Percentiles rank a stretch among this genome's conserved stretches.
These are phyloP conservation scores for Patella depressa DNA, from an alignment of 2,888 invertebrate species.

Conservation along the genomic window DNA sequence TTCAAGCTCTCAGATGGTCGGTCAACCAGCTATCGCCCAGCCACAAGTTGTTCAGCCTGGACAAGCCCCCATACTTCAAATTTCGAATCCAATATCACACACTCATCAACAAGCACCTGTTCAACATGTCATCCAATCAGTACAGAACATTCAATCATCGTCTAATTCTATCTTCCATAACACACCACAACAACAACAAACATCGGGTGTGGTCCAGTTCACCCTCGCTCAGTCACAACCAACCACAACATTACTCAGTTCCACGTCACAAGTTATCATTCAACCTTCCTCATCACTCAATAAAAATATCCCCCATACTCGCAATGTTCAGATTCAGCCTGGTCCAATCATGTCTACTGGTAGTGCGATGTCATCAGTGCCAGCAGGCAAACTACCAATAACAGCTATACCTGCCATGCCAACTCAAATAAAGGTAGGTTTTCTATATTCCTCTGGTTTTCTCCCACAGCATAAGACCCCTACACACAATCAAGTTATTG, in stretches of 20 bases:
- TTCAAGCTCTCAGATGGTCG: conserved; percentile 25
- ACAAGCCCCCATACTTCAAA: conserved; percentile 21
- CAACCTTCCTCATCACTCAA: conserved; percentile 11
- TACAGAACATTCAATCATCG: not conserved
- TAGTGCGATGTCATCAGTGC: conserved; percentile 1
- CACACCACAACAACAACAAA: conserved; percentile 21
- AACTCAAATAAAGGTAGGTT: conserved; percentile 55
- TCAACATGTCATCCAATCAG: conserved; percentile 14
- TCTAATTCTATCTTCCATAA: conserved; percentile 11
- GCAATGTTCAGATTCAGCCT: conserved; percentile 1
- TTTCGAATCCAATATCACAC: conserved; percentile 16
- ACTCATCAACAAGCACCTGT: conserved; percentile 18
- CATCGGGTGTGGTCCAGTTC: conserved; percentile 21
- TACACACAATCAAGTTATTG: no score
- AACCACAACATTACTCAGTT: conserved; percentile 13
- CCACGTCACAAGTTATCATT: conserved; percentile 10
- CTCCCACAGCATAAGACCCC: no score
- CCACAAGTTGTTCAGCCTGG: conserved; percentile 28
- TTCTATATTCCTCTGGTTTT: no score
- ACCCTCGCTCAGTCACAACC: conserved; percentile 17
- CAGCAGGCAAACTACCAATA: conserved; percentile 34
- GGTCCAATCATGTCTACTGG: conserved; percentile 15
- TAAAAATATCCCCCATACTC: not conserved
- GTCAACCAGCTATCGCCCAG: conserved; percentile 37
- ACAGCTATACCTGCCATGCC: conserved; percentile 47